A percentile compares a stretch with the other conserved stretches of the same genome.
These are phyloP conservation scores for Sturnira hondurensis DNA, from an alignment of 2,113 vertebrate species.

Conservation along the genomic window DNA sequence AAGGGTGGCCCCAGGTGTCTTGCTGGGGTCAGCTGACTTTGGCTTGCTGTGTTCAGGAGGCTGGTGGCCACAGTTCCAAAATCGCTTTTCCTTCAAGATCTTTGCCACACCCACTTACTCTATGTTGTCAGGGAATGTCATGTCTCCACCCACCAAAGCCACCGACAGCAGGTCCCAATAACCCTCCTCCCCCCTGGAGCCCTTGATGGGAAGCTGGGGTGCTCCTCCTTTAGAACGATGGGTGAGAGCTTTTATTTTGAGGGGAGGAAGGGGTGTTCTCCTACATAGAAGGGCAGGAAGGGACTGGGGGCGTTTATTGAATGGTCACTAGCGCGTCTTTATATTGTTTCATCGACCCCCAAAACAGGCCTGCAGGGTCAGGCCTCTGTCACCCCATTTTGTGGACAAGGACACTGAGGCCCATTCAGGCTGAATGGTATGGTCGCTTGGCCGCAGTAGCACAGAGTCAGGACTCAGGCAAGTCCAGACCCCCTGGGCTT, in stretches of 20 bases:
- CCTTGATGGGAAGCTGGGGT: not conserved
- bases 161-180: rapidly evolving
- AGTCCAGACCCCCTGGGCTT: not conserved
- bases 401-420: not conserved
- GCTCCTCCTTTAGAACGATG: not conserved
- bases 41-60: not conserved
- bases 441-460: not conserved
- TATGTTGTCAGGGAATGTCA: not conserved
- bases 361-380: rapidly evolving
- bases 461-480: not conserved
- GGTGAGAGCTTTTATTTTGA: not conserved
- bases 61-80: not conserved
- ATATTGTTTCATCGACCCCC: not conserved
- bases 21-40: not conserved
- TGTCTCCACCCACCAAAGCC: not conserved
- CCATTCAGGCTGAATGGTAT: not conserved
- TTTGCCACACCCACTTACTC: not conserved
- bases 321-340: not conserved
- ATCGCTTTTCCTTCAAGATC: not conserved
- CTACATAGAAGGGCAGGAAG: not conserved
- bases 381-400: not conserved
- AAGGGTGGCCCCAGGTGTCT: not conserved
- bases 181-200: rapidly evolving
- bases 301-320: rapidly evolving
- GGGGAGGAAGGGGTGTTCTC: not conserved